Evolutionary conservation across 2,888 invertebrate species (phyloP).

Genomic region (Carterocephalus palaemon): DNA sequence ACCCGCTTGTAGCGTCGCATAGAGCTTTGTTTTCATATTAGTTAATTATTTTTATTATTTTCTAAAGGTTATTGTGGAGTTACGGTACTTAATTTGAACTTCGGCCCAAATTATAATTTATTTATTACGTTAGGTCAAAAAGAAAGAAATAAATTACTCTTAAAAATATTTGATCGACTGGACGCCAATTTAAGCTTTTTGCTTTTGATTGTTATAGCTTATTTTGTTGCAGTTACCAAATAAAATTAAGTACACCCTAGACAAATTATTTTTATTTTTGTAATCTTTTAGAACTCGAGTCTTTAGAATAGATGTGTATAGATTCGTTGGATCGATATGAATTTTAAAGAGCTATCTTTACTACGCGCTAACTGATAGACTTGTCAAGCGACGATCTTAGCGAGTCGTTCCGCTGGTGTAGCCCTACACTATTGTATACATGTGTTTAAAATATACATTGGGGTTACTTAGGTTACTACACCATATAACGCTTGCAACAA

Average conservation of each 20-base stretch:
- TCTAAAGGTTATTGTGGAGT: conserved; percentile 37
- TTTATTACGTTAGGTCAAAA: conserved; percentile 6
- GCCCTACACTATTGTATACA: too few species aligned
- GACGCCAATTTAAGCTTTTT: conserved; percentile 23
- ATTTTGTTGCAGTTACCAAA: conserved; percentile 70
- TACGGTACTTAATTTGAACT: conserved; percentile 43
- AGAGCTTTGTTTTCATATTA: conserved; percentile 45
- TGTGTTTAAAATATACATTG: too few species aligned
- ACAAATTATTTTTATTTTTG: conserved; percentile 47
- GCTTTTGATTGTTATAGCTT: conserved; percentile 57
- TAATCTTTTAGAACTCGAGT: conserved; percentile 4
- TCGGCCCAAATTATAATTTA: conserved; percentile 11
- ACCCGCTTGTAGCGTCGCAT: conserved; percentile 65
- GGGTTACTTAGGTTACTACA: too few species aligned
- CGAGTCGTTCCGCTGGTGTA: too few species aligned
- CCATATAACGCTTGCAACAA: too few species aligned
- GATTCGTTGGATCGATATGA: not conserved
- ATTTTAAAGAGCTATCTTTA: too few species aligned
- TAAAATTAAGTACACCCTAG: conserved; percentile 64
- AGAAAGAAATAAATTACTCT: not conserved
- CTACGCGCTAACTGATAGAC: too few species aligned
- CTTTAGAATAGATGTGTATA: conserved; percentile 13
- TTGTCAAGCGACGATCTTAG: too few species aligned
- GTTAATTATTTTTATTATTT: conserved; percentile 35
- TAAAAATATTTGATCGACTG: conserved; percentile 9